Percentiles rank a stretch among this genome's conserved stretches.
phyloP scores from a whole-genome alignment of 2,888 invertebrate species.

The Lottia scabra region DNA sequence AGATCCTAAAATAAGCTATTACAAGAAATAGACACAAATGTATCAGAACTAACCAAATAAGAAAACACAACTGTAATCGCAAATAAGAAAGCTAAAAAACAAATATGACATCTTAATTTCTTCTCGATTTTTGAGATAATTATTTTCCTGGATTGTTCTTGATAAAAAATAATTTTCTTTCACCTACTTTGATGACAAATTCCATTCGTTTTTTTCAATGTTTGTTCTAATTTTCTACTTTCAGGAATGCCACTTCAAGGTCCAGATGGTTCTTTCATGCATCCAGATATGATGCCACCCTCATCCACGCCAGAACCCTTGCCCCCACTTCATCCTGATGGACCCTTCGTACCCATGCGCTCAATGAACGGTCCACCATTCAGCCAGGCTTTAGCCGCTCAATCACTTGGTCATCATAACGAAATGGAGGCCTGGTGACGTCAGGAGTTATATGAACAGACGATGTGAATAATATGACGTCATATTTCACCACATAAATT shows the following conservation, averaged over 20 bases:
- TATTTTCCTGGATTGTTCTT: too few species aligned
- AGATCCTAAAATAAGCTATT: too few species aligned
- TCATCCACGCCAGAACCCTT: constrained; percentile 44
- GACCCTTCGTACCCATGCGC: constrained; percentile 23
- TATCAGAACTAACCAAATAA: too few species aligned
- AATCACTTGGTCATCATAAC: constrained; percentile 34
- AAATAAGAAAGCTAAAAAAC: too few species aligned
- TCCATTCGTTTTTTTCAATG: too few species aligned
- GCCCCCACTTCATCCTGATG: constrained; percentile 32
- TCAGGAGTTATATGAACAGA: neutral
- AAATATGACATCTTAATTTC: too few species aligned
- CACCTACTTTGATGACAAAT: too few species aligned
- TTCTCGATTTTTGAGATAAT: too few species aligned
- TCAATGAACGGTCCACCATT: constrained; percentile 31
- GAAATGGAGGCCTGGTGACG: constrained; percentile 51
- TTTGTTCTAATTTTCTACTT: constrained; percentile 9
- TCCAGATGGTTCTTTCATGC: constrained; percentile 42
- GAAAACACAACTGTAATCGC: too few species aligned
- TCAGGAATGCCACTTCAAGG: constrained; percentile 32
- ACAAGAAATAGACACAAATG: too few species aligned
- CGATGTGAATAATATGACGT: neutral
- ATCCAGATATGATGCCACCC: constrained; percentile 42
- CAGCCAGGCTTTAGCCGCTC: constrained; percentile 27
- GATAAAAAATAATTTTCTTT: too few species aligned
- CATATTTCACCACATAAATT: too few species aligned